Conservation (phyloP, 2,888 invertebrate species). For the Drosophila barbarae region DNA sequence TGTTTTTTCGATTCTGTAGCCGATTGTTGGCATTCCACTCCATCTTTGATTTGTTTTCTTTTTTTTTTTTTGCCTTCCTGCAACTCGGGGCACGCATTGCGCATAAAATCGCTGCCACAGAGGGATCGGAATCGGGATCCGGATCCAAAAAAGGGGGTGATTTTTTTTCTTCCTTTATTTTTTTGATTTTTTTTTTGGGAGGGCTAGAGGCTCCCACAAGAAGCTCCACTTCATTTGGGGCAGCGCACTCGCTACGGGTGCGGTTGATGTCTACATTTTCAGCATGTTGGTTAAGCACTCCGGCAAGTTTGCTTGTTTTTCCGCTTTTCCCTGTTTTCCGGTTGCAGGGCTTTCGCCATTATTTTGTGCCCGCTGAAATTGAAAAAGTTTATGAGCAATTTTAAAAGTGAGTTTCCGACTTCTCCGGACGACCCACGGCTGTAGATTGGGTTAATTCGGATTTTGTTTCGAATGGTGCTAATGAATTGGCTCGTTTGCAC, state of each 20-base stretch:
- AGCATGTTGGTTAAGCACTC: constrained; percentile 42
- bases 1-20: constrained; percentile 16
- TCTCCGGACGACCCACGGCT: constrained; percentile 5
- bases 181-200: neutral
- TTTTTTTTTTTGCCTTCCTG: constrained; percentile 44
- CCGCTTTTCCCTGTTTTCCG: constrained; percentile 23
- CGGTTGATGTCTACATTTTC: constrained; percentile 57
- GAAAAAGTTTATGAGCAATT: constrained; percentile 62
- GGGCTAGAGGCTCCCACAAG: constrained; percentile 31
- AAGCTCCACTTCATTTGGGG: constrained; percentile 57
- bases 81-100: constrained; percentile 70
- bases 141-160: constrained; percentile 2
- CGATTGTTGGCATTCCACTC: constrained; percentile 39
- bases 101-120: constrained; percentile 68
- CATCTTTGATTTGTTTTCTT: constrained; percentile 67
- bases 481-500: constrained; percentile 65
- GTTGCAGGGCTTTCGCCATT: constrained; percentile 47
- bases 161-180: neutral
- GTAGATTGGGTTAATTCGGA: constrained; percentile 40
- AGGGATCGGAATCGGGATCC: constrained; percentile 34
- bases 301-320: constrained; percentile 40
- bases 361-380: constrained; percentile 51
- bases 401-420: constrained; percentile 33
- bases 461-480: constrained; percentile 50
- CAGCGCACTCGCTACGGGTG: constrained; percentile 19